A percentile compares a stretch with the other conserved stretches of the same genome.
Conservation (phyloP, 2,113 vertebrate species). For the Nothoprocta pentlandii region DNA sequence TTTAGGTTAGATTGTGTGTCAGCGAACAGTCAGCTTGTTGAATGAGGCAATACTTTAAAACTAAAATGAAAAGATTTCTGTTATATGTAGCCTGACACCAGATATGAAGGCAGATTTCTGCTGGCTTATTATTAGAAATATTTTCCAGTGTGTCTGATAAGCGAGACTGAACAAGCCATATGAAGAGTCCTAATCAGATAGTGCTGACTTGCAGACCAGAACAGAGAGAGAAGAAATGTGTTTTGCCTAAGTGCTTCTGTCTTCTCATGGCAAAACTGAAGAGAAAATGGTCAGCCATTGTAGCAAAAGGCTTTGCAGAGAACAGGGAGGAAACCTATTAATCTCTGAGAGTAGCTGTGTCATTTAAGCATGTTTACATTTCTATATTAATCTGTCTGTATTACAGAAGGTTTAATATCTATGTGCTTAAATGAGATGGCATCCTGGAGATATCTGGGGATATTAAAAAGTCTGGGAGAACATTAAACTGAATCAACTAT, state of each 20-base stretch:
- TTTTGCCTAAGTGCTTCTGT: constrained; percentile 44
- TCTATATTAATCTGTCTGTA: background rate
- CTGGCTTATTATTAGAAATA: constrained; percentile 73
- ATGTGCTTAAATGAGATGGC: background rate
- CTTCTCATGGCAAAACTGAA: constrained; percentile 15
- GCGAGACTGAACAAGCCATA: constrained; percentile 43
- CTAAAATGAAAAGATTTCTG: constrained; percentile 78
- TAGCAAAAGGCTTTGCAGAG: background rate
- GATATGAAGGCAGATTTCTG: constrained; percentile 68
- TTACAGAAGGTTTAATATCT: rapidly evolving
- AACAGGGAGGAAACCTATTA: background rate
- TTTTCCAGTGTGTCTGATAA: constrained; percentile 73
- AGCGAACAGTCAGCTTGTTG: constrained; percentile 68
- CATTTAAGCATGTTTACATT: background rate
- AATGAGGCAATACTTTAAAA: constrained; percentile 77
- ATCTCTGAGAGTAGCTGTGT: background rate
- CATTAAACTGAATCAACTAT: background rate
- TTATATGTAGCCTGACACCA: constrained; percentile 60
- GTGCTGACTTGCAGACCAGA: constrained; percentile 61
- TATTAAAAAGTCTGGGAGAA: background rate
- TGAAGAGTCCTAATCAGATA: constrained; percentile 64
- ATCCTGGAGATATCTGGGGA: background rate
- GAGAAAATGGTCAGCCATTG: background rate
- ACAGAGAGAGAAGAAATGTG: constrained; percentile 50
- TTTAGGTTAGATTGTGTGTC: constrained; percentile 77